Conservation (phyloP, 2,797 vertebrate genomes). For the Coregonus sp. region DNA sequence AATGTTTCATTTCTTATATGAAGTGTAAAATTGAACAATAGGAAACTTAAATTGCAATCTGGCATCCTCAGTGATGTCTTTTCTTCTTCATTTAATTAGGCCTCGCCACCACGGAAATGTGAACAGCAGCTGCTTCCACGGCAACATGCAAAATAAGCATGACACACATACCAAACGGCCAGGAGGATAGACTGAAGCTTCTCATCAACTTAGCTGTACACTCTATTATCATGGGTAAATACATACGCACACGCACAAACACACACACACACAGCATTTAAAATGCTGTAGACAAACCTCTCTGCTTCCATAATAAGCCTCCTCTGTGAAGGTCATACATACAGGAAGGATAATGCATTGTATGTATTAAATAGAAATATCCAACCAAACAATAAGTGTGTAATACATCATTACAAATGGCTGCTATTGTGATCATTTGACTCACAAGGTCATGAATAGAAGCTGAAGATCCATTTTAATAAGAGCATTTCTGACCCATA, state of each 20-base stretch:
- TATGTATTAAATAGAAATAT: not conserved
- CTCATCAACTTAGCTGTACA: slow-evolving; percentile 45
- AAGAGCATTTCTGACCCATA: slow-evolving; percentile 5
- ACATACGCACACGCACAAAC: slow-evolving; percentile 13
- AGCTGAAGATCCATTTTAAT: slow-evolving; percentile 37
- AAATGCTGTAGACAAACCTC: not conserved
- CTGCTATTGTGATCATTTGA: not conserved
- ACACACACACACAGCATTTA: not conserved
- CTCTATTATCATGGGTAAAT: slow-evolving; percentile 31
- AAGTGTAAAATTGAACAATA: not conserved
- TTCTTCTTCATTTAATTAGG: slow-evolving; percentile 50
- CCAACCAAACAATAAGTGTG: not conserved
- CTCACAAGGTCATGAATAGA: slow-evolving; percentile 43
- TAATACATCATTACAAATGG: not conserved
- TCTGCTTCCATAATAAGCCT: not conserved
- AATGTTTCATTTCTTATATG: not conserved
- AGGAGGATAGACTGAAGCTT: slow-evolving; percentile 56
- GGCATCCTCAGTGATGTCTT: slow-evolving; percentile 28
- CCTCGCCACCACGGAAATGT: slow-evolving; percentile 47
- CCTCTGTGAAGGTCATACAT: not conserved
- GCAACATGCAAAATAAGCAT: slow-evolving; percentile 57
- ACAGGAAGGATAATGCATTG: not conserved
- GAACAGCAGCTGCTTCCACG: slow-evolving; percentile 68
- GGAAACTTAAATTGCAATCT: slow-evolving; percentile 21
- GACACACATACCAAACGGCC: slow-evolving; percentile 54